A percentile compares a stretch with the other conserved stretches of the same genome.
Evolutionary conservation across 2,113 vertebrate genomes (phyloP).

Genomic region (Zapornia atra): DNA sequence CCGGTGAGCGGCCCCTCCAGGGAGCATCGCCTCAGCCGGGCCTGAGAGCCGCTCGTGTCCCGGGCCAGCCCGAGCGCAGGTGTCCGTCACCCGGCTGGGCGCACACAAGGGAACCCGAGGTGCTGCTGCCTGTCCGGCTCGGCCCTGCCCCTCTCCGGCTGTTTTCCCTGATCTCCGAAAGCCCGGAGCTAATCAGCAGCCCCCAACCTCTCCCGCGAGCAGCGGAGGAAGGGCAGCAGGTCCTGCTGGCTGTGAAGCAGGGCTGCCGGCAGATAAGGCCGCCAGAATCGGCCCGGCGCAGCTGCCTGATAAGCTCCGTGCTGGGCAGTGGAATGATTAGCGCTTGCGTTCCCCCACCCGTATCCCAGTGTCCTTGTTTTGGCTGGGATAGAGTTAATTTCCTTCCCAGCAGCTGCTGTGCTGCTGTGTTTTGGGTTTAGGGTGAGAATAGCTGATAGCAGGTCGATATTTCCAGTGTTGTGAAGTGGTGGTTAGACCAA

Average conservation of each 20-base stretch:
- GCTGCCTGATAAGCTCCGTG: neutral
- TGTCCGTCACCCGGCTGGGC: no score
- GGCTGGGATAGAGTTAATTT: no score
- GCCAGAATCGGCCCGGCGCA: neutral
- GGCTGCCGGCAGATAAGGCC: neutral
- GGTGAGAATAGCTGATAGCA: no score
- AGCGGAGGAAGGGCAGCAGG: neutral
- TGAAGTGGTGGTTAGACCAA: no score
- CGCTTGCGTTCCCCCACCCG: neutral
- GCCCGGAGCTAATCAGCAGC: neutral
- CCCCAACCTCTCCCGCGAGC: neutral
- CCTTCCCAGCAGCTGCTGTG: no score
- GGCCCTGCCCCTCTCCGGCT: neutral
- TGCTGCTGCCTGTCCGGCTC: neutral
- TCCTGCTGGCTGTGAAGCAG: neutral
- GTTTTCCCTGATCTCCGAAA: neutral
- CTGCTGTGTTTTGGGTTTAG: no score
- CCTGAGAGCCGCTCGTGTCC: no score
- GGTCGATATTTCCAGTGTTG: no score
- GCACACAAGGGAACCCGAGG: rapidly evolving
- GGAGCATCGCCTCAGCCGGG: no score
- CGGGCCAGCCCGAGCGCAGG: no score
- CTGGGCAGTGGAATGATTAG: neutral
- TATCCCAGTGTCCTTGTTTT: no score
- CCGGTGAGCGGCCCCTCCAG: neutral